Evolutionary conservation across 2,888 invertebrate species (phyloP).

Genomic region (Pinctada fucata): DNA sequence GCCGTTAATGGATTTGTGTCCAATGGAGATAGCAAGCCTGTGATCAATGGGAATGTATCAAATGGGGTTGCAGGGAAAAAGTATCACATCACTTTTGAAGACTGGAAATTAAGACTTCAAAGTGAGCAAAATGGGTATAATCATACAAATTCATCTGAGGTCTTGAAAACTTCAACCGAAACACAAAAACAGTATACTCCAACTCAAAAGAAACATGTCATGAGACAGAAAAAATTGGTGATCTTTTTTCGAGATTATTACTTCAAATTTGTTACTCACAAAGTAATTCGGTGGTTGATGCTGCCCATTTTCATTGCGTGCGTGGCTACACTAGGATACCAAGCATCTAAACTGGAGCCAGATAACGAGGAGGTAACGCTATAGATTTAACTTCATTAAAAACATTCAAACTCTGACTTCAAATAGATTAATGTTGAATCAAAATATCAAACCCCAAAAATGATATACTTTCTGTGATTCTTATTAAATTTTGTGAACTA

Average conservation of each 20-base stretch:
- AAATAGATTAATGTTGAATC: no score
- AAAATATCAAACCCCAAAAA: no score
- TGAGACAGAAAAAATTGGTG: constrained; percentile 48
- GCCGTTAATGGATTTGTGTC: neutral
- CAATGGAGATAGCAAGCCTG: no score
- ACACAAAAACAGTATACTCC: neutral
- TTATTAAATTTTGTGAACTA: neutral
- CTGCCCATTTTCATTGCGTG: constrained; percentile 46
- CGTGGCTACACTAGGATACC: constrained; percentile 52
- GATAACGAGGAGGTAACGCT: constrained; percentile 64
- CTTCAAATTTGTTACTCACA: constrained; percentile 62
- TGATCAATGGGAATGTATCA: neutral
- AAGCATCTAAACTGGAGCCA: constrained; percentile 55
- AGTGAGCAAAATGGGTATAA: neutral
- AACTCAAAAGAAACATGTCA: neutral
- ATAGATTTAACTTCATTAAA: no score
- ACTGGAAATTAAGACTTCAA: neutral
- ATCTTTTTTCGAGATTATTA: constrained; percentile 64
- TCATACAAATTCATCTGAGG: neutral
- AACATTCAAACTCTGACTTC: no score
- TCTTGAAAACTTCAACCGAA: neutral
- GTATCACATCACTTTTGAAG: neutral
- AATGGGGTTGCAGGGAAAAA: neutral
- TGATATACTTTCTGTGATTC: neutral
- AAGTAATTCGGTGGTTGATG: constrained; percentile 54